phyloP scores from a whole-genome alignment of 2,113 vertebrate genomes.

The Thinocorus orbignyianus region DNA sequence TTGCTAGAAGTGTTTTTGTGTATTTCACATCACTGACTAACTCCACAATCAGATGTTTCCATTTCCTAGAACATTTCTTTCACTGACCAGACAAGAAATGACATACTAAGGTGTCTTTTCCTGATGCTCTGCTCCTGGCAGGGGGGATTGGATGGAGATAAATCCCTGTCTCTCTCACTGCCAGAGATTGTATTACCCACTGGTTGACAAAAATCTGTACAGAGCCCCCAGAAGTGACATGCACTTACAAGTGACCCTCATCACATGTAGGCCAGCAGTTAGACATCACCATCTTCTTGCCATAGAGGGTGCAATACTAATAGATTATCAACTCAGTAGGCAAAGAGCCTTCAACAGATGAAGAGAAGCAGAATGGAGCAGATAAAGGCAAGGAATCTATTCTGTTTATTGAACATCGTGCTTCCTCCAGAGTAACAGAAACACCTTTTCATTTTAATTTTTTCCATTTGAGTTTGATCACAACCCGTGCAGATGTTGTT shows the following conservation, averaged over 20 bases:
- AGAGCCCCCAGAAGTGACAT: background rate
- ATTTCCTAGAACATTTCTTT: background rate
- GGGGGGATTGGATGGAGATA: background rate
- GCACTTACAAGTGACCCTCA: background rate
- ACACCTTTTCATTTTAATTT: background rate
- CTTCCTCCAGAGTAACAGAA: background rate
- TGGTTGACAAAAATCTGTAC: background rate
- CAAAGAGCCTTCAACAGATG: background rate
- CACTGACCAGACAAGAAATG: background rate
- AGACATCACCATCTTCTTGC: background rate
- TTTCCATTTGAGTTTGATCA: constrained; percentile 36
- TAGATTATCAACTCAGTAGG: background rate
- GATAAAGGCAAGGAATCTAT: background rate
- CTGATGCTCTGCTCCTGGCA: background rate
- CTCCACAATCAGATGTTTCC: background rate
- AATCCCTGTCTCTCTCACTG: background rate
- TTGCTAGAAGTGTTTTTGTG: background rate
- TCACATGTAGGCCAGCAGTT: background rate
- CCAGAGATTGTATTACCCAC: background rate
- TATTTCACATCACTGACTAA: background rate
- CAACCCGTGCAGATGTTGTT: background rate
- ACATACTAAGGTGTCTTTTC: background rate
- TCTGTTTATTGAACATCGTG: background rate
- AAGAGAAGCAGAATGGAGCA: background rate
- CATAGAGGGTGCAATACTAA: background rate